Conservation (phyloP, 2,888 invertebrate genomes). For the Meliscaeva auricollis region DNA sequence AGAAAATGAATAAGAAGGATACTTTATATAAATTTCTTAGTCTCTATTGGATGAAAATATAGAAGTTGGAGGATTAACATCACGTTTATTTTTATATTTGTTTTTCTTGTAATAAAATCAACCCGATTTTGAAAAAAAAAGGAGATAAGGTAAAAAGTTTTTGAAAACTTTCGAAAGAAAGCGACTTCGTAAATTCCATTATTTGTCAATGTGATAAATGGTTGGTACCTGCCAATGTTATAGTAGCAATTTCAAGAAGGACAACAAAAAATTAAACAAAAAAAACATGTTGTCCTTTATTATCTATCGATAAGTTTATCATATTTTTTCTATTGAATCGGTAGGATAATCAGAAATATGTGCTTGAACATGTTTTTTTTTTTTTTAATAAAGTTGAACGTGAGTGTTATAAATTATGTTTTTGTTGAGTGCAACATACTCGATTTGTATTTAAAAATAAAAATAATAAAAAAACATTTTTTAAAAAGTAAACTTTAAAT, state of each 20-base stretch:
- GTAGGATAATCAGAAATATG: too few species aligned
- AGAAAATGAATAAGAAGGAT: background rate
- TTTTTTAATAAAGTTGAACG: too few species aligned
- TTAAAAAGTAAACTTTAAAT: too few species aligned
- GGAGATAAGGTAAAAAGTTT: background rate
- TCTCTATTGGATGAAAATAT: slow-evolving; percentile 2
- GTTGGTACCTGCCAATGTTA: background rate
- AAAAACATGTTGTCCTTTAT: too few species aligned
- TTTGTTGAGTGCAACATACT: too few species aligned
- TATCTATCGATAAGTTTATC: too few species aligned
- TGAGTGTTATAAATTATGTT: too few species aligned
- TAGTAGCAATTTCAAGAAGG: background rate
- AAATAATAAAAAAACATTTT: too few species aligned
- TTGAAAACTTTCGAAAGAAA: slow-evolving; percentile 6
- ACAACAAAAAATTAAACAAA: too few species aligned
- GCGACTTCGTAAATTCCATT: background rate
- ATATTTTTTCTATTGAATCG: too few species aligned
- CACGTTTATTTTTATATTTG: background rate
- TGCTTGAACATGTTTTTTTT: too few species aligned
- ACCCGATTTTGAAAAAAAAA: background rate
- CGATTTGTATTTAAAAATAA: too few species aligned
- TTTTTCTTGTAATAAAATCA: background rate
- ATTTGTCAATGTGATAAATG: slow-evolving; percentile 9
- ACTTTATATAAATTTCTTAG: background rate
- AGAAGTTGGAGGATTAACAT: slow-evolving; percentile 2